Base-by-base conservation (phyloP, 2,888 invertebrate species). In the Amphimallon solstitiale region DNA sequence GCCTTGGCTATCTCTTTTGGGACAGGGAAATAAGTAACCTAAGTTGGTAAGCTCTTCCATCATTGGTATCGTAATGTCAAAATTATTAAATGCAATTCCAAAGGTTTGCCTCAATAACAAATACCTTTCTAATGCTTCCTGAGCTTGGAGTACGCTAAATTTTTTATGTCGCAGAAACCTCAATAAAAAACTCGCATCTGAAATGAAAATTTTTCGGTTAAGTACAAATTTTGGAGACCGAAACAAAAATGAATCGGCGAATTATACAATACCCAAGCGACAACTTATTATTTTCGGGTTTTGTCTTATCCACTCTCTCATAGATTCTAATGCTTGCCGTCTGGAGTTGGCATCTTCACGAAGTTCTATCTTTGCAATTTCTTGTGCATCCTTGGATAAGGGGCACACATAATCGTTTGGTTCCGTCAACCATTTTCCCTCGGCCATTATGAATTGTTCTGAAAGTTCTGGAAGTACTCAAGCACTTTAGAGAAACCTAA, bases 111-210 rank as follows among this genome's bases (percentile, higher is more conserved):
- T 86, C 63, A 93, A 85, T 12, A 92, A 85, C 45, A 94, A 84
- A 79, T 94, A 94, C 21, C 93, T 86, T 79, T 93, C 90, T 60
- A 92, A 85, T 17, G 91, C 90, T 75, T 91, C 90, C 77, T 92
- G 90, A 0, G 92, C 90, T 86, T 91, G 90, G 1, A 90, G 89
- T 0, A 93, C 89, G 77, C 90, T 91, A 83, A 90, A 93, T 78
- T 92, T 94, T 81, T 93, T 92, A 67, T 89, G 87, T n/a, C 93
- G 87, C 56, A 94, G 84, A 79, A 92, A 94, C 67, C 91, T 86
- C 59, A 94, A 84, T 46, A 94, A 82, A 79, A 90, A 93, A 74
- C 81, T 86, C 0, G 87, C 82, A 82, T 92, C 92, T 92, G 65
- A 59, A 79, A 77, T 56, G 17, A 38, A 64, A 63, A 68, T 29